A percentile compares a stretch with the other conserved stretches of the same genome.
Evolutionary conservation across 92 coral and sea anemone genomes (phyloP).

Genomic region (Metridium senile): DNA sequence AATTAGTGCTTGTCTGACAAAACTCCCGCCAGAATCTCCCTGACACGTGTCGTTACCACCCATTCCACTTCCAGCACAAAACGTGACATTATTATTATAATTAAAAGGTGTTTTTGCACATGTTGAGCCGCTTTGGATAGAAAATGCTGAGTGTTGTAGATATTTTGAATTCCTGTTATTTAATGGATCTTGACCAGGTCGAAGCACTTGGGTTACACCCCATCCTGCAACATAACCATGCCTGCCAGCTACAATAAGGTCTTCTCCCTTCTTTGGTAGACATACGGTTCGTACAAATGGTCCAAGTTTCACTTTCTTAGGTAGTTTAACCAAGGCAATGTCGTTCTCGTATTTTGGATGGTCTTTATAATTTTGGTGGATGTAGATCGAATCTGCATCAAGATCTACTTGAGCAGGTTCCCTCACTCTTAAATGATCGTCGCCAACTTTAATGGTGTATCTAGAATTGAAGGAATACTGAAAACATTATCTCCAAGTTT

Average conservation of each 20-base stretch:
- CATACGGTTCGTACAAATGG: slow-evolving; percentile 65
- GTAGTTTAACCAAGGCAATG: slow-evolving; percentile 66
- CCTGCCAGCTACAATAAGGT: background rate
- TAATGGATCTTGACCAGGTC: background rate
- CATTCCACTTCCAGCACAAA: slow-evolving; percentile 76
- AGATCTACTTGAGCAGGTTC: slow-evolving; percentile 41
- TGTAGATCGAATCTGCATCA: slow-evolving; percentile 15
- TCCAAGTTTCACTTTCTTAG: slow-evolving; percentile 29
- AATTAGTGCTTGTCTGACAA: slow-evolving; percentile 36
- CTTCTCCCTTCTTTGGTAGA: slow-evolving; percentile 58
- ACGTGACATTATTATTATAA: slow-evolving; percentile 34
- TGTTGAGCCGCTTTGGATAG: slow-evolving; percentile 28
- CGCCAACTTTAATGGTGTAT: slow-evolving; percentile 48
- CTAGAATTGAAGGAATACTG: slow-evolving; percentile 14
- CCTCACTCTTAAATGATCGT: slow-evolving; percentile 9
- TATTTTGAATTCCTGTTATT: slow-evolving; percentile 27
- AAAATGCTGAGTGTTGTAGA: slow-evolving; percentile 55
- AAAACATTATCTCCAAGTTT: too few species aligned
- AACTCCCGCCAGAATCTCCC: slow-evolving; percentile 72
- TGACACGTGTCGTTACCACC: slow-evolving; percentile 74
- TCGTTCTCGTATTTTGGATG: slow-evolving; percentile 42
- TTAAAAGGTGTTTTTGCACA: slow-evolving; percentile 21
- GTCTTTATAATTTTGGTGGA: slow-evolving; percentile 46
- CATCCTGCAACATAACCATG: slow-evolving; percentile 66
- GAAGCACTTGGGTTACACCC: slow-evolving; percentile 50